Evolutionary conservation across 2,797 vertebrate genomes (phyloP), one percentile per base, ranked within the genome.

Genomic region (Falco peregrinus): DNA sequence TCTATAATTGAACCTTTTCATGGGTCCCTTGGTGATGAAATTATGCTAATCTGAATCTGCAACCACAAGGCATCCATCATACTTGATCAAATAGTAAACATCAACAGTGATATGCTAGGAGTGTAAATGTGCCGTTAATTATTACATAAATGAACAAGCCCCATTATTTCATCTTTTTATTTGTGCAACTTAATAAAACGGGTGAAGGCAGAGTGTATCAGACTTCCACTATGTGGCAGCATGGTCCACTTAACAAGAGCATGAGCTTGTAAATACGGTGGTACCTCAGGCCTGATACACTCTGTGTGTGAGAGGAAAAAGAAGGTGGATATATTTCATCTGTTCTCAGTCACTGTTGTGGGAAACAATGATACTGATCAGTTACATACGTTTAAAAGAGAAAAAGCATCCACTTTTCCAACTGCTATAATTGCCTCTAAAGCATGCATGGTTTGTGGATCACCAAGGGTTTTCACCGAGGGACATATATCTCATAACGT

Each of bases 1-100:
- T 98, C 98, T 98, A 98, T 99, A 99, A 99, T 99, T 99, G 99
- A 99, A 99, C 99, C 98, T 98, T 98, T 99, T 99, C 98, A 99
- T 98, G 98, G 98, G 98, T 99, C 98, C 98, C 98, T 98, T 98
- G 99, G 98, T 99, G 99, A 98, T 98, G 98, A 99, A 99, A 99
- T 99, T 98, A 99, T 98, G 98, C 98, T 98, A 98, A 98, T 98
- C 98, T 98, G 98, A 98, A 99, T 99, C 98, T 99, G 98, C 98
- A 98, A 98, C 98, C 99, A 99, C 98, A 98, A 98, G 98, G 98
- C 99, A 99, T 99, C 98, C 98, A 99, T 99, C 99, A 99, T 98
- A 98, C 98, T 98, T 98, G 99, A 99, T 99, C 99, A 99, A 98
- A 99, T 95, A 96, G 98, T 99, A 99, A 99, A 98, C 98, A 99